Evolutionary conservation across 1,140 invertebrate species (phyloP).

Genomic region (Rhizoglyphus robini): DNA sequence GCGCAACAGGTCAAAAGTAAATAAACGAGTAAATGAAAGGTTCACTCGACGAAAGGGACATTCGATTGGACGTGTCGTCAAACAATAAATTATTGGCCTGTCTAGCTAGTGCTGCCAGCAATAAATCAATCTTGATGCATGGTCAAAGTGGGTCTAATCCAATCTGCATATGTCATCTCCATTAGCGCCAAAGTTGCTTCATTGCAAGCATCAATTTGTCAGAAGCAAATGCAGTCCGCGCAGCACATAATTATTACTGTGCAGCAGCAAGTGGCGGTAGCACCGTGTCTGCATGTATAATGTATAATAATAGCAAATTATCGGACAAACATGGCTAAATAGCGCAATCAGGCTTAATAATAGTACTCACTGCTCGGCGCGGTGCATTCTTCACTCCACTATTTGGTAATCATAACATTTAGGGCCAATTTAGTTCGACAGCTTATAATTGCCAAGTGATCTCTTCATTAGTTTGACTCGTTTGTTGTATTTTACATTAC

Average conservation of each 20-base stretch:
- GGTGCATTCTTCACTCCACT: background rate
- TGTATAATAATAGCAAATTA: constrained; percentile 6
- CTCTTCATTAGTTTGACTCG: constrained; percentile 6
- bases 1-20: too few species aligned
- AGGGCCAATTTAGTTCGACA: background rate
- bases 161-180: too few species aligned
- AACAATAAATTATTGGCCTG: too few species aligned
- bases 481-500: background rate
- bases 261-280: background rate
- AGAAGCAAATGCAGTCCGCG: background rate
- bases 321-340: constrained; percentile 9
- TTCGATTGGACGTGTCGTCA: too few species aligned
- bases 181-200: too few species aligned
- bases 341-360: constrained; percentile 6
- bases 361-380: background rate
- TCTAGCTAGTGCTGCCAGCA: too few species aligned
- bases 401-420: background rate
- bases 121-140: too few species aligned
- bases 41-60: too few species aligned
- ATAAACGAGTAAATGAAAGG: too few species aligned
- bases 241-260: background rate
- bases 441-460: constrained; percentile 3
- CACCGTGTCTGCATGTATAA: background rate
- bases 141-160: too few species aligned
- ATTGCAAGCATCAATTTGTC: too few species aligned